phyloP scores from a whole-genome alignment of 37 sponge, comb jelly and placozoan species.

The Mnemiopsis leidyi region DNA sequence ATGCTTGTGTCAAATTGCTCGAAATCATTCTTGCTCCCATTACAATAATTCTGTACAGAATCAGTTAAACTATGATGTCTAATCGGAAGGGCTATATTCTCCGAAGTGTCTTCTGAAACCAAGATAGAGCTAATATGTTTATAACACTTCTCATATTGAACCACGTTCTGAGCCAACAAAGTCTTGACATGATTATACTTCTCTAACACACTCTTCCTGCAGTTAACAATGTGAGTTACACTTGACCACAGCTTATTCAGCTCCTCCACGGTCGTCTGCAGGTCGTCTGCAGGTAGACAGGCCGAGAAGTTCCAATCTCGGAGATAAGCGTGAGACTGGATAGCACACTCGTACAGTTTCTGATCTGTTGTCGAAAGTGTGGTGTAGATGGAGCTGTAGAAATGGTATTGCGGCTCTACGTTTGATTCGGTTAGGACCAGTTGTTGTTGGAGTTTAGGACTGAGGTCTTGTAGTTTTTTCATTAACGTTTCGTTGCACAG shows the following conservation, averaged over 20 bases:
- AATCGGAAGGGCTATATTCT: not conserved
- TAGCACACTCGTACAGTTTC: not conserved
- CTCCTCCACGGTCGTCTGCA: not conserved
- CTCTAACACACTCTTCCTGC: not conserved
- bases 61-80: not conserved
- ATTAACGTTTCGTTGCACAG: not conserved
- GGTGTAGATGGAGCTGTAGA: not conserved
- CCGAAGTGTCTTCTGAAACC: not conserved
- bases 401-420: not conserved
- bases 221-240: not conserved
- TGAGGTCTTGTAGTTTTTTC: not conserved
- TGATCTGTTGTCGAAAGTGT: not conserved
- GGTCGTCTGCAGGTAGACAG: not conserved
- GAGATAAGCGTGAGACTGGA: not conserved
- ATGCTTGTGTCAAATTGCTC: not conserved
- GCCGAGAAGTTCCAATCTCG: constrained; percentile 17
- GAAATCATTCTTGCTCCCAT: not conserved
- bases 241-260: not conserved
- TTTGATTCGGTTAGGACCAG: not conserved
- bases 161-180: not conserved
- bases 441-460: not conserved
- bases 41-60: constrained; percentile 9
- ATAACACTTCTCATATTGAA: not conserved
- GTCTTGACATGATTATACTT: not conserved
- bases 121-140: not conserved